These are phyloP conservation scores for Caranx ignobilis DNA, from an alignment of 2,113 vertebrate genomes.

Conservation along the genomic window DNA sequence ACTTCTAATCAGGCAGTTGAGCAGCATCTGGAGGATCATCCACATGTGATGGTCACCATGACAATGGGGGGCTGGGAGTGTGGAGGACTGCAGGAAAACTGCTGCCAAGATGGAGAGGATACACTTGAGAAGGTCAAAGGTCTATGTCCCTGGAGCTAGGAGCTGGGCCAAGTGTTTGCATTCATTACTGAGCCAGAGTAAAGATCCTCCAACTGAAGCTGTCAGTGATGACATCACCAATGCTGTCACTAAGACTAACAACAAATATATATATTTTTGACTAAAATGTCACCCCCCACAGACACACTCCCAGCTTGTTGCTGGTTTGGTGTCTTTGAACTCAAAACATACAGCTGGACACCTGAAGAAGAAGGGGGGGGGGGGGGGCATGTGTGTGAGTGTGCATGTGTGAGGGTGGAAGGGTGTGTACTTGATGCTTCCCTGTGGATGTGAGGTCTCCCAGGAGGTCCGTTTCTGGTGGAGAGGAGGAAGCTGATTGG, in stretches of 20 bases:
- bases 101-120: constrained; percentile 14
- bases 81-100: not conserved
- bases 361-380: not conserved
- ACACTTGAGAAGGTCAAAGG: constrained; percentile 31
- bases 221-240: too few species aligned
- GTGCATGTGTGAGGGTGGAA: not conserved
- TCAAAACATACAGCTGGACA: too few species aligned
- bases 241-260: too few species aligned
- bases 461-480: not conserved
- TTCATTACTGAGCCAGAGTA: too few species aligned
- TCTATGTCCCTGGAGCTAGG: constrained; percentile 1
- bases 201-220: too few species aligned
- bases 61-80: not conserved
- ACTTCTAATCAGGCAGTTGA: too few species aligned
- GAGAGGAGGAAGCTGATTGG: constrained; percentile 18
- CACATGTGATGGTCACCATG: constrained; percentile 7
- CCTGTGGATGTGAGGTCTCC: not conserved
- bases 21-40: not conserved
- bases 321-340: too few species aligned
- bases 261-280: too few species aligned
- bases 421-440: not conserved
- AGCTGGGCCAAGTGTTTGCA: not conserved
- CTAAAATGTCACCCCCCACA: too few species aligned
- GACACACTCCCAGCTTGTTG: too few species aligned
- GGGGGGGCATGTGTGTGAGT: not conserved